Conservation (phyloP, 2,888 invertebrate genomes). For the Miltochrista miniata region DNA sequence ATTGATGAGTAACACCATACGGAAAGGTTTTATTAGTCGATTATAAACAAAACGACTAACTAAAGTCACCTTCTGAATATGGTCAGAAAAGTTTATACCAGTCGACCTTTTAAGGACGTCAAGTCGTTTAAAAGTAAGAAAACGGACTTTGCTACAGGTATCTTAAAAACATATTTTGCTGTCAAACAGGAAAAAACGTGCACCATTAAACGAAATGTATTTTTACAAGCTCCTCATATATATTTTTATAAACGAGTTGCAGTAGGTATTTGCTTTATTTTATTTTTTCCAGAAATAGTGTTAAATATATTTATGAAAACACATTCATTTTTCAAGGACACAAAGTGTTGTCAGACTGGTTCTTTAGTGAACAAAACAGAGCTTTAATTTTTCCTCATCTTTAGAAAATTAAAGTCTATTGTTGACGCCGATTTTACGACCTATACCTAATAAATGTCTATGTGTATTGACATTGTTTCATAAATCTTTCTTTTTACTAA, state of each 20-base stretch:
- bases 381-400: not conserved
- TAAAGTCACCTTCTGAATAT: not conserved
- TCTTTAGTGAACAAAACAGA: not conserved
- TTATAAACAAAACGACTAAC: not conserved
- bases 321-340: not conserved
- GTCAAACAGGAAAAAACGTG: not conserved
- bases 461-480: too few relatives aligned
- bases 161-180: not conserved
- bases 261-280: not conserved
- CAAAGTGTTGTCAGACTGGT: not conserved
- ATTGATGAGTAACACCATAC: not conserved
- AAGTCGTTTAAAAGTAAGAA: not conserved
- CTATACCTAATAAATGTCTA: too few relatives aligned
- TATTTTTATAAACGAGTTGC: too few relatives aligned
- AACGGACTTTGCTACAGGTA: not conserved
- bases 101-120: conserved; percentile 3
- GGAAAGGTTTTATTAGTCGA: conserved; percentile 1
- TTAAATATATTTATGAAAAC: not conserved
- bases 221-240: not conserved
- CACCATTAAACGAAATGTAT: not conserved
- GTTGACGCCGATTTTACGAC: too few relatives aligned
- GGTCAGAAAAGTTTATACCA: not conserved
- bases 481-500: too few relatives aligned
- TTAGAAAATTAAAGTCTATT: too few relatives aligned
- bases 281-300: not conserved